Evolutionary conservation across 2,888 invertebrate genomes (phyloP), one percentile per base, ranked within the genome.

Genomic region (Argynnis bischoffii): DNA sequence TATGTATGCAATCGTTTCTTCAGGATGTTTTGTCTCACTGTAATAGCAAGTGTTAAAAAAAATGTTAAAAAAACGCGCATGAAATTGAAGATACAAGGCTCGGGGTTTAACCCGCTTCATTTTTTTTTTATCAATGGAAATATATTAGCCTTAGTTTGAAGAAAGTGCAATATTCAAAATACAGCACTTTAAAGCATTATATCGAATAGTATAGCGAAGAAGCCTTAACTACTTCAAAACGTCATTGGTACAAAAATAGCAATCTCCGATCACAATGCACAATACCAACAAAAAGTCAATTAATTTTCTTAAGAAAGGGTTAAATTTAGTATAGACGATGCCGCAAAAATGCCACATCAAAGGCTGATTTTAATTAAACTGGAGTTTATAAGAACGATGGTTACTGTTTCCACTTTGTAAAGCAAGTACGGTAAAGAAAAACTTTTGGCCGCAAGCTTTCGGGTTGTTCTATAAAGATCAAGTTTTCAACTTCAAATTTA

Each of bases 261-360:
- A 55, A 61, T 70, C 47, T 64, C 57, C 64, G 47, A 55, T 53
- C 55, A 53, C 64, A 53, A 54, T 57, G 63, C 50, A 63, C 63
- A 69, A 64, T 53, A 60, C 59, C 41, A 64, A 72, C 74, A 78
- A 79, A 85, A 86, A 85, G 79, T 76, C 79, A 88, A 88, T 88
- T 88, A 88, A 81, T 77, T 72, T 72, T 35, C 63, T 51, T 72
- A 67, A 76, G 76, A 80, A 83, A 83, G 82, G 82, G 84, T 80
- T 82, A 59, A 59, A 81, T 80, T 81, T 79, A 73, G 78, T 76
- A 41, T 69, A 64, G 64, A 66, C 67, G 84, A 86, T 82, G 67
- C 84, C 83, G 69, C 75, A 77, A 75, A 77, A 82, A 75, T 78
- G 79, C 77, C 59, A 77, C 80, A 78, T 81, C 81, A 81, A 81